These are phyloP conservation scores for Calameuta pallipes DNA, from an alignment of 2,888 invertebrate species.

Conservation along the genomic window DNA sequence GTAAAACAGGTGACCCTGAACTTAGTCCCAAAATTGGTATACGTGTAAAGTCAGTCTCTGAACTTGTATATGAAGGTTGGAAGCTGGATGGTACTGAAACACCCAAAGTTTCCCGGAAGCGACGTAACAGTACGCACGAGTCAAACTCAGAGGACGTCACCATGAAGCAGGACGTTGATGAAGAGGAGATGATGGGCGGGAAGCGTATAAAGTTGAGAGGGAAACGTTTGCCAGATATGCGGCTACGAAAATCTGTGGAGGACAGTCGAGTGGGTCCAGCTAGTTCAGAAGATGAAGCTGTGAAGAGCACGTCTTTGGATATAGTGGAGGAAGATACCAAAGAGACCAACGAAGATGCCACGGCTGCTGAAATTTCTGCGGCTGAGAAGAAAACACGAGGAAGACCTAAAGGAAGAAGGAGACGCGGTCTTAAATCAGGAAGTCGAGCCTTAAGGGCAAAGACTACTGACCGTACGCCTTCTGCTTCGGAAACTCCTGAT, in stretches of 20 bases:
- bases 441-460: constrained; percentile 30
- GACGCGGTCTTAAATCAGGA: constrained; percentile 42
- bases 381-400: constrained; percentile 29
- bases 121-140: constrained; percentile 54
- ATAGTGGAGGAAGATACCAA: constrained; percentile 20
- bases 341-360: constrained; percentile 36
- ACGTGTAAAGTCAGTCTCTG: constrained; percentile 57
- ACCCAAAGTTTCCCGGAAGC: constrained; percentile 48
- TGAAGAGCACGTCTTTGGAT: constrained; percentile 11
- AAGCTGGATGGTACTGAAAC: constrained; percentile 49
- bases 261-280: constrained; percentile 53
- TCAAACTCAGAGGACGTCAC: constrained; percentile 65
- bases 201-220: constrained; percentile 58
- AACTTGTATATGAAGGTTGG: constrained; percentile 57
- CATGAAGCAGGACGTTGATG: constrained; percentile 63
- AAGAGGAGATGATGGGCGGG: constrained; percentile 51
- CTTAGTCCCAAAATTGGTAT: constrained; percentile 40
- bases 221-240: constrained; percentile 50
- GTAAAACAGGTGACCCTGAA: constrained; percentile 19
- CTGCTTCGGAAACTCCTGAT: not conserved
- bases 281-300: constrained; percentile 58
- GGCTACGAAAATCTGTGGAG: constrained; percentile 58
- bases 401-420: constrained; percentile 42
- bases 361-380: constrained; percentile 28
- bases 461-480: constrained; percentile 25